phyloP scores from a whole-genome alignment of 37 sponge, comb jelly and placozoan species.

The Cliona cf. orientalis region DNA sequence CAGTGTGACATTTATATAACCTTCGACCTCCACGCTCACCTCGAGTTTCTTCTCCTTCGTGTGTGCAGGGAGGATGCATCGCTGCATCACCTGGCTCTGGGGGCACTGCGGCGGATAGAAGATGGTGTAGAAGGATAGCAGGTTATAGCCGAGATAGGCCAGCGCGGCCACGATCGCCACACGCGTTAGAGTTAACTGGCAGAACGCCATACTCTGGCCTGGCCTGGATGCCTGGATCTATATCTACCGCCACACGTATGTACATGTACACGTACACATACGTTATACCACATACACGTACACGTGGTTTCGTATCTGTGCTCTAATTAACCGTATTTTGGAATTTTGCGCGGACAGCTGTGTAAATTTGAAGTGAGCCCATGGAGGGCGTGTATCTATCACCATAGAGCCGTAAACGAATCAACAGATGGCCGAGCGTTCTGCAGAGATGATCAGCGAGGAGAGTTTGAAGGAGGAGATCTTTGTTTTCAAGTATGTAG shows the following conservation, averaged over 20 bases:
- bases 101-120: constrained; percentile 56
- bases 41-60: constrained; percentile 15
- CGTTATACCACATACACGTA: neutral
- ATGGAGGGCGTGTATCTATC: neutral
- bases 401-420: neutral
- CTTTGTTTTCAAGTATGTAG: neutral
- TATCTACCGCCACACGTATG: too few species aligned
- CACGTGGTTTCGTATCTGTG: neutral
- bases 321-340: neutral
- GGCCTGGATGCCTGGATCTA: neutral
- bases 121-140: constrained; percentile 39
- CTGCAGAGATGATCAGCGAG: neutral
- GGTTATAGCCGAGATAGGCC: constrained; percentile 43
- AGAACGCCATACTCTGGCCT: constrained; percentile 11
- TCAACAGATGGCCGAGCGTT: neutral
- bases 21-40: neutral
- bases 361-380: neutral
- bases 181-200: constrained; percentile 7
- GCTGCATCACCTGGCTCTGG: neutral
- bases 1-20: neutral
- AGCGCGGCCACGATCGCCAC: constrained; percentile 20
- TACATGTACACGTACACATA: too few species aligned
- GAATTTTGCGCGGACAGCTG: neutral
- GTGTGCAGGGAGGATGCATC: constrained; percentile 53
- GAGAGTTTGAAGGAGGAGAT: neutral